Evolutionary conservation across 2,797 vertebrate species (phyloP).

Genomic region (Peromyscus nudipes): DNA sequence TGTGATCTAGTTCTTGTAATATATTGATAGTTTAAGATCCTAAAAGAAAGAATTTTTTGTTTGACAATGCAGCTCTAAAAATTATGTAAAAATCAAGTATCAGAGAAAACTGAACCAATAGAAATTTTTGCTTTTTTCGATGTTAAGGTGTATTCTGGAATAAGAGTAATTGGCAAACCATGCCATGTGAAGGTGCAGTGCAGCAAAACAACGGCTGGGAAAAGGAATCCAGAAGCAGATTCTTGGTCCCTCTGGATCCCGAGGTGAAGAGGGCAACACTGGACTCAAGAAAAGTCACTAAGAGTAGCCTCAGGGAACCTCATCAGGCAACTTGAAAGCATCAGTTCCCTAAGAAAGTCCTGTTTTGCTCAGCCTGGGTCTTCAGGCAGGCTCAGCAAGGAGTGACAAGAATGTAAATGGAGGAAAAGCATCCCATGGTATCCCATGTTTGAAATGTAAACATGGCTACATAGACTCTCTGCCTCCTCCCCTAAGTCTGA

Average conservation of each 20-base stretch:
- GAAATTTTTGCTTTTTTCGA: neutral
- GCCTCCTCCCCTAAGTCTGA: neutral
- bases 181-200: neutral
- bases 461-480: neutral
- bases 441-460: no score
- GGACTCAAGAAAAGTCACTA: neutral
- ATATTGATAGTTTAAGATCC: neutral
- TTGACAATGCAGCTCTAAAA: conserved; percentile 35
- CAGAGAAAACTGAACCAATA: conserved; percentile 19
- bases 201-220: conserved; percentile 13
- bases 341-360: neutral
- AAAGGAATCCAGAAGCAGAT: conserved; percentile 15
- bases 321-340: neutral
- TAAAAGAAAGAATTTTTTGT: neutral
- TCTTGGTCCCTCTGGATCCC: neutral
- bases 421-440: no score
- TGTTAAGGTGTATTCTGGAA: neutral
- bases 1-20: neutral
- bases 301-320: neutral
- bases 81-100: conserved; percentile 23
- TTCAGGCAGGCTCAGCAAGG: neutral
- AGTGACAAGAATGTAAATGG: neutral
- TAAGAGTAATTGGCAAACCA: conserved; percentile 33
- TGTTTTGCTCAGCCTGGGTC: neutral
- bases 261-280: neutral